Conservation (phyloP, 2,113 vertebrate species). For the Danionella cerebrum region DNA sequence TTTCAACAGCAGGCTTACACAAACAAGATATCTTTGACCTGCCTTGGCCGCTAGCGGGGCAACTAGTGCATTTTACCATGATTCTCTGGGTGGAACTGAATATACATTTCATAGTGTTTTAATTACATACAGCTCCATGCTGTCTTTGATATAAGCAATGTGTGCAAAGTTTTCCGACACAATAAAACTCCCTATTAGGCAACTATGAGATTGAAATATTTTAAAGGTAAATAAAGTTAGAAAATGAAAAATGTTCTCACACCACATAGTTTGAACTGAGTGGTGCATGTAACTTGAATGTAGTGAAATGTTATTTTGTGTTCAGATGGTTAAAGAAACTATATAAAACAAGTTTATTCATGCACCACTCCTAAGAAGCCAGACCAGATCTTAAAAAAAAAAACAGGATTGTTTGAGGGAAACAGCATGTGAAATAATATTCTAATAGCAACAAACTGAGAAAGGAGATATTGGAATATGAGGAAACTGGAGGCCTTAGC, state of each 20-base stretch:
- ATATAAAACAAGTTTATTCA: no score
- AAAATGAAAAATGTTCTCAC: no score
- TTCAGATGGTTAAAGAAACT: no score
- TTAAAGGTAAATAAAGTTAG: no score
- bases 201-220: not conserved
- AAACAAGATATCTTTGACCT: constrained; percentile 50
- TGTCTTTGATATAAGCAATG: not conserved
- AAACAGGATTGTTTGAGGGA: constrained; percentile 20
- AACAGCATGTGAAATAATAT: constrained; percentile 23
- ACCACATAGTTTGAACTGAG: no score
- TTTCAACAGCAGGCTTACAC: constrained; percentile 44
- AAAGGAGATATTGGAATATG: constrained; percentile 9
- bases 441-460: constrained; percentile 29
- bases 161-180: not conserved
- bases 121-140: not conserved
- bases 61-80: not conserved
- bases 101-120: not conserved
- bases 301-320: no score
- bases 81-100: not conserved
- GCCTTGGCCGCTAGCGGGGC: constrained; percentile 55
- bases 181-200: not conserved
- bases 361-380: no score
- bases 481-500: constrained; percentile 27
- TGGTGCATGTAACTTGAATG: no score
- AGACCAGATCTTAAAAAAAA: constrained; percentile 4